Percentiles rank a stretch among this genome's conserved stretches.
phyloP scores from a whole-genome alignment of 2,888 invertebrate genomes.

The Sphaerophoria rueppellii region DNA sequence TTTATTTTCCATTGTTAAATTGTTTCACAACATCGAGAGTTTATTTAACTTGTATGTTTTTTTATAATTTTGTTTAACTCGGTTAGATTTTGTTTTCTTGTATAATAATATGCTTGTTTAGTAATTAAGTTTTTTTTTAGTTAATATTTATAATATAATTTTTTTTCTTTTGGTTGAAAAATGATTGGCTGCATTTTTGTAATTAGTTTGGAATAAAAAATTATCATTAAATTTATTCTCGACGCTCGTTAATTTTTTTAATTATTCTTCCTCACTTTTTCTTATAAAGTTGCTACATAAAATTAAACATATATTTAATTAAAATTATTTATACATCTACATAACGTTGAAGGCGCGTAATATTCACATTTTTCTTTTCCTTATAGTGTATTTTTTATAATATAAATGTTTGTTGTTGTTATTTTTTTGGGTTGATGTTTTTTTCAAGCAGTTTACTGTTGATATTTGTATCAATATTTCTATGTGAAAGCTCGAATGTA shows the following conservation, averaged over 20 bases:
- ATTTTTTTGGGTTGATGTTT: conserved; percentile 55
- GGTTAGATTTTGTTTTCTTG: conserved; percentile 73
- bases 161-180: conserved; percentile 64
- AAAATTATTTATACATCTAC: conserved; percentile 74
- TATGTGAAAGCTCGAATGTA: conserved; percentile 70
- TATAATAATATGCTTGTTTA: conserved; percentile 63
- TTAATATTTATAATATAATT: conserved; percentile 23
- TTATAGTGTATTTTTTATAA: conserved; percentile 57
- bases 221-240: conserved; percentile 51
- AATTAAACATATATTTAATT: conserved; percentile 68
- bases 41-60: conserved; percentile 77
- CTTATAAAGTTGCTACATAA: conserved; percentile 66
- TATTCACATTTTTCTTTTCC: conserved; percentile 78
- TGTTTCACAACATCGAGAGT: conserved; percentile 82
- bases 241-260: conserved; percentile 39
- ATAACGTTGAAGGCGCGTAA: conserved; percentile 81
- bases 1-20: conserved; percentile 73
- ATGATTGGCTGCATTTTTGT: conserved; percentile 66
- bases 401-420: conserved; percentile 40
- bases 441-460: conserved; percentile 65
- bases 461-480: conserved; percentile 68
- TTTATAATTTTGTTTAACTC: conserved; percentile 71
- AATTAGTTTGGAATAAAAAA: conserved; percentile 54
- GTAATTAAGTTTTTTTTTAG: conserved; percentile 68
- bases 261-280: conserved; percentile 42